Evolutionary conservation across 1,140 invertebrate genomes (phyloP), one percentile per base, ranked within the genome.

Genomic region (Physella acuta): DNA sequence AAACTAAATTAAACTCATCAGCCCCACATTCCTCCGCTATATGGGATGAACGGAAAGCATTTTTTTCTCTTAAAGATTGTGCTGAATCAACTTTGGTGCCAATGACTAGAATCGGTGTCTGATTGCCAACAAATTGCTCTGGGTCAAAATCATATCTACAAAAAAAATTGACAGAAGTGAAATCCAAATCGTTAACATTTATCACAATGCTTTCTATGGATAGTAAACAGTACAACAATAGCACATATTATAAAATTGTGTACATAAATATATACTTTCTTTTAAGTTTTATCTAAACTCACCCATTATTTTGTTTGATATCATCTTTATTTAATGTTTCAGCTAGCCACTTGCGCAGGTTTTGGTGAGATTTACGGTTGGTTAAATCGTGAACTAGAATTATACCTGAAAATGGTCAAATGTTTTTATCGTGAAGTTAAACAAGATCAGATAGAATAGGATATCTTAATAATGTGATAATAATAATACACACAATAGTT

Each of bases 351-450:
- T 94, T 92, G 71, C 91, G 89, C 56, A 98, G 86, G 87, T 98
- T 97, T 71, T 93, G 89, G 84, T 98, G 93, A 61, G 94, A 97
- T 85, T 98, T 98, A 76, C 93, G 89, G 84, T 98, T 99, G 30
- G 93, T 95, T 75, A 98, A 88, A 87, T 99, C 97, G 87, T 98
- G 95, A 16, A 98, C 94, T 56, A 98, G 86, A 77, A 97, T 94
- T 59, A 97, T 93, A 71, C 92, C 92, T 93, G 76, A 70, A n/a
- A 8, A n/a, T 61, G n/a, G n/a, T n/a, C n/a, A n/a, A n/a, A n/a
- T n/a, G n/a, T 14, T 58, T 58, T 58, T 58, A n/a, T 28, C 28
- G 14, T 58, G 14, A n/a, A 4, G 30, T 20, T 5, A 11, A 24
- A 26, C 53, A 56, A 60, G 26, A 60, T 31, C 39, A 44, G 39